Conservation (phyloP, 2,797 vertebrate genomes). For the Chanos chanos region DNA sequence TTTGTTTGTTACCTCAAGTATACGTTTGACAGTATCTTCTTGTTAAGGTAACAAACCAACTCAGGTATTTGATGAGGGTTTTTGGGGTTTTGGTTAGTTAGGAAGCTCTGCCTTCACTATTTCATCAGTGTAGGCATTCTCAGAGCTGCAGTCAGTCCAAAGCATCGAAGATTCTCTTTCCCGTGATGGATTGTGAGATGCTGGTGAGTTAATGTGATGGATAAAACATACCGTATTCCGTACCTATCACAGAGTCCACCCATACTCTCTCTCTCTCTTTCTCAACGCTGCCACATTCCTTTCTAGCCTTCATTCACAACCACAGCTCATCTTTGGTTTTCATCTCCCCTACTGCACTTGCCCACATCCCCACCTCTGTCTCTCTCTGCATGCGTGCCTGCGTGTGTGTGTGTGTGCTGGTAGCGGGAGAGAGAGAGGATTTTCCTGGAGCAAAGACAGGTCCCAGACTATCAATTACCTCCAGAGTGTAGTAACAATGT, state of each 20-base stretch:
- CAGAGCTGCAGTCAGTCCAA: conserved; percentile 17
- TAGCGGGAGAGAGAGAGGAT: conserved; percentile 65
- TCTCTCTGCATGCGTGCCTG: conserved; percentile 27
- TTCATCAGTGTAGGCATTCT: no score
- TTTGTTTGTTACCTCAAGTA: no score
- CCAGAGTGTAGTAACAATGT: conserved; percentile 63
- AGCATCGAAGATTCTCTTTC: conserved; percentile 19
- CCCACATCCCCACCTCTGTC: no score
- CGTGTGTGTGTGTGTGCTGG: no score
- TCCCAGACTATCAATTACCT: conserved; percentile 74
- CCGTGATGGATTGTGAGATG: conserved; percentile 14
- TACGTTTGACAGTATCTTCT: no score
- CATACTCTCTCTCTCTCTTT: conserved; percentile 15
- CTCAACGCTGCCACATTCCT: not conserved
- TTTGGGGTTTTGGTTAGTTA: no score
- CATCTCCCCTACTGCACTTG: conserved; percentile 29
- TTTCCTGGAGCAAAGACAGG: conserved; percentile 72
- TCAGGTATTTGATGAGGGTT: no score
- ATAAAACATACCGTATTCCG: conserved; percentile 18
- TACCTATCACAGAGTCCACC: conserved; percentile 31
- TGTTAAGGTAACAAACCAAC: no score
- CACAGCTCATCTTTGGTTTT: conserved; percentile 6
- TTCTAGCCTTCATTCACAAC: conserved; percentile 11
- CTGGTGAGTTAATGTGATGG: conserved; percentile 1
- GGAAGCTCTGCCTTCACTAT: no score